Base-by-base conservation (phyloP, 53 echinoderm and acorn worm genomes). In the Glandiceps talaboti region DNA sequence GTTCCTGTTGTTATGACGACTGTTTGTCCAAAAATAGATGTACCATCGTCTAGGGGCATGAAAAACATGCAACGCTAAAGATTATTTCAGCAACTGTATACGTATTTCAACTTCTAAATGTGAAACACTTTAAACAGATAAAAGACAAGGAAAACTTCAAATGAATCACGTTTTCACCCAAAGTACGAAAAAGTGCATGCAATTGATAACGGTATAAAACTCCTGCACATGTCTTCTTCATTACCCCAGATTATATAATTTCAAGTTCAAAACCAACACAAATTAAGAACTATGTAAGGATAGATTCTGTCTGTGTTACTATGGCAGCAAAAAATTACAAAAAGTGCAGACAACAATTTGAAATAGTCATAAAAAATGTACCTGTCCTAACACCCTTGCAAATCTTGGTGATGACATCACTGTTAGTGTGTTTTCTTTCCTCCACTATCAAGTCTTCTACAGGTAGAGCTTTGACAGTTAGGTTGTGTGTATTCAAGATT, bases 1-100 rank as follows among this genome's bases (percentile, higher is more conserved):
- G 99, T 99, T 1, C 99, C 99, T 14, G 99, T 91, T 20, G 99
- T 99, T n/a, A 99, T 82, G 25, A 99, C 88, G 1, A 99, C 93
- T 25, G 99, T 86, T 45, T 82, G 84, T 78, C 93, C 89, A 33
- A 33, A 76, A 72, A 99, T 81, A 10, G 29, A 81, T 27, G 83
- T 88, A 1, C 99, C 93, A 83, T 93, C 90, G 84, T 89, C 99
- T 99, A 80, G 28, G 14, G 30, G 26, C 30, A 32, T n/a, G 30
- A 27, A 79, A 75, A 75, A 82, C 73, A 33, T 1, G 74, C 32
- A 76, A 29, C n/a, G n/a, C n/a, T n/a, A n/a, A n/a, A n/a, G n/a
- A n/a, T n/a, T n/a, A n/a, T n/a, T n/a, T n/a, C n/a, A n/a, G n/a
- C n/a, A n/a, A n/a, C n/a, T n/a, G n/a, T n/a, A n/a, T n/a, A n/a